Conservation (phyloP, 1,140 invertebrate species). For the Vollenhovia emeryi region DNA sequence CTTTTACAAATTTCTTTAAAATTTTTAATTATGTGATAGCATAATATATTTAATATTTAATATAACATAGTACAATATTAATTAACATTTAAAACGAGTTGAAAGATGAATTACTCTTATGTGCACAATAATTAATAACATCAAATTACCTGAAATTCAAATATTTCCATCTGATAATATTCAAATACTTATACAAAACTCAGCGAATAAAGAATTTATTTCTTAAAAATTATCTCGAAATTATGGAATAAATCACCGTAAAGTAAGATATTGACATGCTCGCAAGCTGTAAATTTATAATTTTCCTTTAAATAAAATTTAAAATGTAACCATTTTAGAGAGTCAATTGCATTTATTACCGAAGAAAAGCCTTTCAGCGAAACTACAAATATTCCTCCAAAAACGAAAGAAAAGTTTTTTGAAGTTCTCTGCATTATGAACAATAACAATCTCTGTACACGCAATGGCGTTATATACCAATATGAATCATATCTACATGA, state of each 20-base stretch:
- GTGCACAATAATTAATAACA: neutral
- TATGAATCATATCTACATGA: neutral
- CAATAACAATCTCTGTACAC: constrained; percentile 8
- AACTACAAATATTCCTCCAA: constrained; percentile 15
- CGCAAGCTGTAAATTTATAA: constrained; percentile 1
- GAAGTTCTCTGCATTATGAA: constrained; percentile 16
- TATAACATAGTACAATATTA: neutral
- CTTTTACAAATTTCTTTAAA: neutral
- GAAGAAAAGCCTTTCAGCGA: constrained; percentile 12
- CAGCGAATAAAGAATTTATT: neutral
- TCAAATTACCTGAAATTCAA: neutral
- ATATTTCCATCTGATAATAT: neutral
- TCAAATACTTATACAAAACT: neutral
- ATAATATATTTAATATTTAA: neutral
- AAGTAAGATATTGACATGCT: constrained; percentile 26
- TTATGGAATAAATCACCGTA: neutral
- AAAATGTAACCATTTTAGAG: neutral
- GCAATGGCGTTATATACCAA: constrained; percentile 17
- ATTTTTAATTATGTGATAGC: neutral
- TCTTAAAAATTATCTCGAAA: neutral
- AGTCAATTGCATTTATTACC: neutral
- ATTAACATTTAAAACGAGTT: neutral
- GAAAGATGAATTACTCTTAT: neutral
- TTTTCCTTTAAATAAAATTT: neutral
- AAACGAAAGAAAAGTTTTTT: constrained; percentile 2